Evolutionary conservation across 2,797 vertebrate species (phyloP).

Genomic region (Myotis myotis): DNA sequence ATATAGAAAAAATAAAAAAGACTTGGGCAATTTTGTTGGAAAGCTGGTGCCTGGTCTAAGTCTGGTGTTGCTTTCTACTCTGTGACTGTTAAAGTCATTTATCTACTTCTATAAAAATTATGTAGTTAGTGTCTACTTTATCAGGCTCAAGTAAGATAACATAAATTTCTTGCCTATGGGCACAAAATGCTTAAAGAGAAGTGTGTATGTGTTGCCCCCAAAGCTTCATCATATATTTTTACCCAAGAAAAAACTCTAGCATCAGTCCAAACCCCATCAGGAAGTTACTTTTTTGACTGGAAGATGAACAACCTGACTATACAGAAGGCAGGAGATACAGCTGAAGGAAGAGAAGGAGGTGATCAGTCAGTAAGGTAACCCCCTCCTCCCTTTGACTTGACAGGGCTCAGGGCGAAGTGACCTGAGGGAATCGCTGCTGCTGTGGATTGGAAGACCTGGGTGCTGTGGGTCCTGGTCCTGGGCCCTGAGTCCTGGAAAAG

Average conservation of each 20-base stretch:
- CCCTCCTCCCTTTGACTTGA: not conserved
- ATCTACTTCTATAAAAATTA: not conserved
- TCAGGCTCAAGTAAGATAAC: not conserved
- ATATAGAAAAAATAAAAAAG: not conserved
- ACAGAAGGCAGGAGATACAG: not conserved
- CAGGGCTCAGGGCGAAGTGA: not conserved
- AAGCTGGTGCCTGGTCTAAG: not conserved
- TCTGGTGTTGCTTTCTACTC: not conserved
- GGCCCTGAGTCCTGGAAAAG: not conserved
- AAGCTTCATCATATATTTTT: not conserved
- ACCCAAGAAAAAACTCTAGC: not conserved
- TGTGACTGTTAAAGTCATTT: not conserved
- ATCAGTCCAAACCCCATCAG: not conserved
- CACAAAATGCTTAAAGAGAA: not conserved
- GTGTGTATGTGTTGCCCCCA: not conserved
- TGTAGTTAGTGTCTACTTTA: not conserved
- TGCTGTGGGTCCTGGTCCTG: too few species aligned
- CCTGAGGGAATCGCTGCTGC: too few species aligned
- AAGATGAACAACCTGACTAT: not conserved
- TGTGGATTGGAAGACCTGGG: not conserved
- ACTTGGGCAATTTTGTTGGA: not conserved
- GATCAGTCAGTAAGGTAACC: not conserved
- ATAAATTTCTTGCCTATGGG: not conserved
- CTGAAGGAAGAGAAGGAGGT: not conserved
- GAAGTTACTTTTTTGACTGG: not conserved